phyloP scores from a whole-genome alignment of 2,113 vertebrate genomes.

The Bubo bubo region DNA sequence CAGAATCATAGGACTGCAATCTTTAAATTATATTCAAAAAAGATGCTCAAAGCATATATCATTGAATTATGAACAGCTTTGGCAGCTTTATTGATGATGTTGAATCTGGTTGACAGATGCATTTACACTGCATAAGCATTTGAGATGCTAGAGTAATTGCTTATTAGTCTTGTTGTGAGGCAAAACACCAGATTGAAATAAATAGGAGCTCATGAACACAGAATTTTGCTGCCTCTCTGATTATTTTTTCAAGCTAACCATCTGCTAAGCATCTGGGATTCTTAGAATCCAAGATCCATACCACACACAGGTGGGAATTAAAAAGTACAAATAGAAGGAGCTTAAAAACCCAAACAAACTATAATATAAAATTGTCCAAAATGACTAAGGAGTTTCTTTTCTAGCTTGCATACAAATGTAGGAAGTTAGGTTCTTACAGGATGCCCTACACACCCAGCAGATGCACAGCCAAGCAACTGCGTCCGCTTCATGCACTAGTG shows the following conservation, averaged over 20 bases:
- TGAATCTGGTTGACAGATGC: slow-evolving; percentile 76
- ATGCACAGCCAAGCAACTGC: background rate
- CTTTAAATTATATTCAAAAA: slow-evolving; percentile 73
- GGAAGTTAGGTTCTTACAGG: background rate
- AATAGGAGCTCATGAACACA: slow-evolving; percentile 66
- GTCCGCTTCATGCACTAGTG: background rate
- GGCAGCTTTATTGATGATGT: slow-evolving; percentile 78
- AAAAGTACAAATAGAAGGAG: slow-evolving; percentile 40
- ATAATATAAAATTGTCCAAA: background rate
- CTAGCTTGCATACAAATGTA: background rate
- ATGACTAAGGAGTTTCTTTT: background rate
- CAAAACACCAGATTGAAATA: slow-evolving; percentile 77
- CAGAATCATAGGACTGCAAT: slow-evolving; percentile 55
- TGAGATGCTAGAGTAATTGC: slow-evolving; percentile 74
- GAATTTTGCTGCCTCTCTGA: slow-evolving; percentile 69
- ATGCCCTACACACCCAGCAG: accelerated
- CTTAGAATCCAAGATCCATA: slow-evolving; percentile 56
- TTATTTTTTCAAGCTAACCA: slow-evolving; percentile 69
- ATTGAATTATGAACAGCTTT: slow-evolving; percentile 74
- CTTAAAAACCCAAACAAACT: slow-evolving; percentile 49
- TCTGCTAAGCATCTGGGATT: slow-evolving; percentile 76
- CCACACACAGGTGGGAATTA: slow-evolving; percentile 68
- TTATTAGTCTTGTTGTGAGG: slow-evolving; percentile 77
- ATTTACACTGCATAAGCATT: slow-evolving; percentile 76
- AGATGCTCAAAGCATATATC: slow-evolving; percentile 72